A percentile compares a stretch with the other conserved stretches of the same genome.
Evolutionary conservation across 2,113 vertebrate species (phyloP).

Genomic region (Tragelaphus buxtoni): DNA sequence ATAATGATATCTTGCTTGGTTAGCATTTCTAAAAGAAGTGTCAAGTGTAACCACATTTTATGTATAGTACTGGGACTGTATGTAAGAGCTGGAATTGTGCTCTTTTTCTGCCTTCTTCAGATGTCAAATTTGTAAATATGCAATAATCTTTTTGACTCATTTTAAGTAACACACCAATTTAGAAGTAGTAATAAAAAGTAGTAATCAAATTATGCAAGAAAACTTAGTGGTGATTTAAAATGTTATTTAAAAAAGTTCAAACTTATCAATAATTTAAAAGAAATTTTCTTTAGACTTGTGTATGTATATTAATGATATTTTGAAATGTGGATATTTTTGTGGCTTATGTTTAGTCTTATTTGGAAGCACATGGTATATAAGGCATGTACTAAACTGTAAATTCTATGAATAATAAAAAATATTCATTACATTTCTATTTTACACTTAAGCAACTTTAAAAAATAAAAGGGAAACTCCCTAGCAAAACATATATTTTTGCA

Average conservation of each 20-base stretch:
- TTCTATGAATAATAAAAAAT: not conserved
- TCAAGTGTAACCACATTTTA: not conserved
- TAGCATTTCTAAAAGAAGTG: not conserved
- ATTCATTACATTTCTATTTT: not conserved
- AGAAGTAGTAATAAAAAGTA: not conserved
- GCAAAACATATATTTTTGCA: not conserved
- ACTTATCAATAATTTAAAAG: not conserved
- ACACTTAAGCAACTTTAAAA: not conserved
- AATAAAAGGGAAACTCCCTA: not conserved
- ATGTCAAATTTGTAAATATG: not conserved
- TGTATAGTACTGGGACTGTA: not conserved
- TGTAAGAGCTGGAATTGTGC: not conserved
- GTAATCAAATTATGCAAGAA: slow-evolving; percentile 16
- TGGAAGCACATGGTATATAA: not conserved
- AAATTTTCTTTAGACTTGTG: slow-evolving; percentile 5
- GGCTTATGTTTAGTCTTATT: not conserved
- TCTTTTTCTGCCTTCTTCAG: not conserved
- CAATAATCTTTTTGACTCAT: not conserved
- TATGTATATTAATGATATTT: not conserved
- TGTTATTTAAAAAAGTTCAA: not conserved
- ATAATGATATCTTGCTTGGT: not conserved
- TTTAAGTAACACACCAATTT: not conserved
- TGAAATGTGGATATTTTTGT: not conserved
- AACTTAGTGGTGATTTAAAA: not conserved
- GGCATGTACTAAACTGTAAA: not conserved